Base-by-base conservation (phyloP, 2,888 invertebrate species). In the Eubasilissa splendida region DNA sequence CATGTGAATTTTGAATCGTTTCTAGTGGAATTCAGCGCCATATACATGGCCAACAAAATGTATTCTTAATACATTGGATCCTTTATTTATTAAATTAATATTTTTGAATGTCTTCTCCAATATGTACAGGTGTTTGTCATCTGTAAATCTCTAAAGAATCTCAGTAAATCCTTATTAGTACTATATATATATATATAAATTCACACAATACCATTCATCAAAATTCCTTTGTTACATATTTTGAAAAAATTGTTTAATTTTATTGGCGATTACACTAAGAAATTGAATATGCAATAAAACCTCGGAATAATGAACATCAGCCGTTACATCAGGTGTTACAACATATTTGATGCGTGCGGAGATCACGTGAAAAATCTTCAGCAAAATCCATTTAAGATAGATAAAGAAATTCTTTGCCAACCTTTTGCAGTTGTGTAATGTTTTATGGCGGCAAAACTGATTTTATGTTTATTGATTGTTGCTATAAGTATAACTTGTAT, bases 131-230 rank as follows among this genome's bases (percentile, higher is more conserved):
- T 63, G 31, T 33, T 12, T 63, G 42, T 33, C 63, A 42, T 50
- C 56, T 74, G 74, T 74, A 59, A 74, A 74, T 74, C 74, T 74
- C 42, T 59, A 74, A 59, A 74, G 74, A 74, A 74, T 59, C 74
- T 74, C 74, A 74, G 74, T 74, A 74, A 74, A 74, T 74, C 59
- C 74, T 60, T 33, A 33, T 10, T 33, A 63, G 31, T 11, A 63
- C 7, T 31, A 11, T 63, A 63, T 63, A n/a, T n/a, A n/a, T n/a
- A 66, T 66, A 14, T 3, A 50, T 68, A 52, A 52, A n/a, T 68
- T 68, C 52, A 68, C 68, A 68, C 52, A 68, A 68, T 42, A 42
- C 68, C n/a, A 50, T 50, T 52, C 68, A 52, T 50, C 31, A 52
- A 68, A 68, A 68, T 68, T 68, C 31, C 10, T 50, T 68, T 68